Conservation (phyloP, 1,140 invertebrate genomes). For the Yoshiicerus persimilis region DNA sequence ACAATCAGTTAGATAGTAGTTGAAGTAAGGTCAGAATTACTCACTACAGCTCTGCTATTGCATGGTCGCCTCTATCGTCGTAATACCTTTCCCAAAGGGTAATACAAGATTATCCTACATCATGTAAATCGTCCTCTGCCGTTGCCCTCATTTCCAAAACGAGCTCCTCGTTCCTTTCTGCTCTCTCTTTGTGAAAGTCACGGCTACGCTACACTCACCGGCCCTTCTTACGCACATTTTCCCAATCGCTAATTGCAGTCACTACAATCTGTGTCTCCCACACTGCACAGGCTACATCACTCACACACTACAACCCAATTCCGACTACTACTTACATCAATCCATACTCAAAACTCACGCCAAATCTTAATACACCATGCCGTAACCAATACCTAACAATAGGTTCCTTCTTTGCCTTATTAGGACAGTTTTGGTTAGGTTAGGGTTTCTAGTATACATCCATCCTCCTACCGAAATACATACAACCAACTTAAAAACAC, state of each 20-base stretch:
- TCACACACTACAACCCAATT: too few relatives aligned
- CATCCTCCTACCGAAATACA: not conserved
- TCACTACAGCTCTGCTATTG: not conserved
- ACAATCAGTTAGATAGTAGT: constrained; percentile 11
- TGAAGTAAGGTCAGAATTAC: constrained; percentile 16
- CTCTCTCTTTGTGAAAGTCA: constrained; percentile 44
- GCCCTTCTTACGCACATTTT: not conserved
- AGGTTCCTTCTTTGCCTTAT: too few relatives aligned
- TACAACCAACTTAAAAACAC: not conserved
- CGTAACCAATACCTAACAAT: too few relatives aligned
- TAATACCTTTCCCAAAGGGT: constrained; percentile 31
- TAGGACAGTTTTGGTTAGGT: too few relatives aligned
- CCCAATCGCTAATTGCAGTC: too few relatives aligned
- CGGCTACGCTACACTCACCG: not conserved
- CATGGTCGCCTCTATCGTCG: not conserved
- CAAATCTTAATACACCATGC: too few relatives aligned
- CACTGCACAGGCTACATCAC: too few relatives aligned
- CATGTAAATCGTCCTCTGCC: constrained; percentile 25
- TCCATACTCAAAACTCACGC: too few relatives aligned
- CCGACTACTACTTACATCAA: too few relatives aligned
- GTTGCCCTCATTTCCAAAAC: constrained; percentile 37
- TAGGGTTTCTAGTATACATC: too few relatives aligned
- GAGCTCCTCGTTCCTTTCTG: constrained; percentile 23
- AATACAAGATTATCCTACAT: constrained; percentile 28
- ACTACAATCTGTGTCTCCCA: too few relatives aligned